These are phyloP conservation scores for Acrobasis suavella DNA, from an alignment of 2,888 invertebrate genomes.

Conservation along the genomic window DNA sequence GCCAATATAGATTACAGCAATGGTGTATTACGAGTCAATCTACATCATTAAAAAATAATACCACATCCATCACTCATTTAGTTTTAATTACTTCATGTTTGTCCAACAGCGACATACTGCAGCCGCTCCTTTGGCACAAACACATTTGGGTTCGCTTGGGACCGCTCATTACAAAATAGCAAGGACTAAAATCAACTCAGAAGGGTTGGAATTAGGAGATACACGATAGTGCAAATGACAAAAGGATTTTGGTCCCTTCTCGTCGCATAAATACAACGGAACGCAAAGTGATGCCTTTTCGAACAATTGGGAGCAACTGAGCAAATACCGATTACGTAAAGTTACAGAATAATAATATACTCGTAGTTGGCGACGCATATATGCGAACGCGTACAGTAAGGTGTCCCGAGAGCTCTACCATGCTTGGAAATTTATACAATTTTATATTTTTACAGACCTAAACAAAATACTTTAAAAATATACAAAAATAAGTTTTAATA, in stretches of 20 bases:
- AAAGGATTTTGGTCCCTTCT: conserved; percentile 10
- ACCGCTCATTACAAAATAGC: conserved; percentile 3
- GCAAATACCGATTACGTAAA: too few relatives aligned
- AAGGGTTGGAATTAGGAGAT: conserved; percentile 5
- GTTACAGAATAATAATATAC: too few relatives aligned
- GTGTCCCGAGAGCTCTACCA: too few relatives aligned
- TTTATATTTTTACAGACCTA: too few relatives aligned
- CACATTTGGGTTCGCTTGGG: conserved; percentile 1
- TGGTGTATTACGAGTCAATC: not conserved
- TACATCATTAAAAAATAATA: not conserved
- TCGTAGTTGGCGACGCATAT: too few relatives aligned
- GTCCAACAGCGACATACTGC: conserved; percentile 5
- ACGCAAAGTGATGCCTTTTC: not conserved
- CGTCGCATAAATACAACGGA: not conserved
- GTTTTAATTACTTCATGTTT: not conserved
- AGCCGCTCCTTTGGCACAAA: conserved; percentile 11
- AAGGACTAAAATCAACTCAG: not conserved
- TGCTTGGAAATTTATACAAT: too few relatives aligned
- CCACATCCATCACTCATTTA: conserved; percentile 2
- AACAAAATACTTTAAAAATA: too few relatives aligned
- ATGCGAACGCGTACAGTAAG: too few relatives aligned
- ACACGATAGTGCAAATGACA: conserved; percentile 8
- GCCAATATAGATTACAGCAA: too few relatives aligned
- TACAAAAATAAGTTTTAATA: too few relatives aligned
- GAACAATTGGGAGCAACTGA: too few relatives aligned